Evolutionary conservation across 1,140 invertebrate genomes (phyloP).

Genomic region (Drosophila truncata): DNA sequence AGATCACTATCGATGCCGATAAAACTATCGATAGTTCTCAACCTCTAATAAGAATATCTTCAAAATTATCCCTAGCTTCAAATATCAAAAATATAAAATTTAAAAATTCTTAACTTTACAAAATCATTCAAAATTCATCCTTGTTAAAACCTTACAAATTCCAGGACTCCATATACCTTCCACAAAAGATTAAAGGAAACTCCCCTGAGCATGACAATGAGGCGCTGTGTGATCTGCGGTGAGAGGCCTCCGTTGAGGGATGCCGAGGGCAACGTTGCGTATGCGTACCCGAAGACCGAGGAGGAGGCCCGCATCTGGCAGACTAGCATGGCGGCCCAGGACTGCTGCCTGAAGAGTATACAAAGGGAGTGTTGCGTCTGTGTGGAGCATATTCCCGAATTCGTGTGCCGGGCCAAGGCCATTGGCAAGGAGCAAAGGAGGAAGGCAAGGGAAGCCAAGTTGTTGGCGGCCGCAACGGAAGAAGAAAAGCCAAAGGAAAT

Average conservation of each 20-base stretch:
- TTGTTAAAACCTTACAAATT: slow-evolving; percentile 1
- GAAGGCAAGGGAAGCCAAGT: not conserved
- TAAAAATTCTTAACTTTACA: not conserved
- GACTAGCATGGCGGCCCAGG: slow-evolving; percentile 52
- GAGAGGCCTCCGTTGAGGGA: slow-evolving; percentile 5
- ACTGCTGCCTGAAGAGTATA: slow-evolving; percentile 40
- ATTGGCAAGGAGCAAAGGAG: slow-evolving; percentile 3
- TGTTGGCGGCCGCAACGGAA: not conserved
- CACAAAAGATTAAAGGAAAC: slow-evolving; percentile 7
- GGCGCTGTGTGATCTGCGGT: slow-evolving; percentile 69
- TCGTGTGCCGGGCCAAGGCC: slow-evolving; percentile 54
- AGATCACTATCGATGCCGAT: too few relatives aligned
- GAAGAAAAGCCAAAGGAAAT: not conserved
- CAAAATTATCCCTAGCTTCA: slow-evolving; percentile 3
- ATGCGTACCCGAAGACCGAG: slow-evolving; percentile 57
- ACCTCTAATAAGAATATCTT: too few relatives aligned
- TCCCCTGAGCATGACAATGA: not conserved
- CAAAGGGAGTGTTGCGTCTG: slow-evolving; percentile 61
- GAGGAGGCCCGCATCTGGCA: slow-evolving; percentile 67
- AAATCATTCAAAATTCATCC: slow-evolving; percentile 14
- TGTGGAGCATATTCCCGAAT: slow-evolving; percentile 66
- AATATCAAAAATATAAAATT: slow-evolving; percentile 2
- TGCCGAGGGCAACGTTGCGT: slow-evolving; percentile 22
- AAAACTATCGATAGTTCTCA: too few relatives aligned
- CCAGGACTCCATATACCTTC: not conserved